Conservation (phyloP, 2,888 invertebrate genomes). For the Dicranocentrus wangi region DNA sequence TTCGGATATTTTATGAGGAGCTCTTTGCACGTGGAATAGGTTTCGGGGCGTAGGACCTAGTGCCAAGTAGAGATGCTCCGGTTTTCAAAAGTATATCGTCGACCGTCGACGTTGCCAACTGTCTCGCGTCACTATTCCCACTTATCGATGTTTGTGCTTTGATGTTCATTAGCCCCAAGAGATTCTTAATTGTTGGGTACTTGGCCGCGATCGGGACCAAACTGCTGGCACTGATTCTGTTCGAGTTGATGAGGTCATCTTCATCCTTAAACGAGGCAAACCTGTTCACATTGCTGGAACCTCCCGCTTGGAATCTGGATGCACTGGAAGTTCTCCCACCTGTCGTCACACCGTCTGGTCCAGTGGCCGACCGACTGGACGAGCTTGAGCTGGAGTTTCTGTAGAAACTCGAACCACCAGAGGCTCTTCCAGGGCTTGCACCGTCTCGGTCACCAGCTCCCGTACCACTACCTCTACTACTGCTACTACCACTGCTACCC, state of each 20-base stretch:
- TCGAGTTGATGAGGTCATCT: slow-evolving; percentile 54
- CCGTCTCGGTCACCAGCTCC: not conserved
- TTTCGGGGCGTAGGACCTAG: slow-evolving; percentile 43
- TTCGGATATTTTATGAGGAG: slow-evolving; percentile 20
- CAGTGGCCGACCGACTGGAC: slow-evolving; percentile 45
- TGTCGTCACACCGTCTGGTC: slow-evolving; percentile 40
- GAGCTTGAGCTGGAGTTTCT: slow-evolving; percentile 47
- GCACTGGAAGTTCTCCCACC: slow-evolving; percentile 6
- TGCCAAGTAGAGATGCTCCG: slow-evolving; percentile 52
- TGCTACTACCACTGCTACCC: slow-evolving; percentile 17
- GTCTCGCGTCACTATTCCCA: slow-evolving; percentile 34
- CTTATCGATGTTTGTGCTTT: slow-evolving; percentile 30
- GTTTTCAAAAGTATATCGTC: slow-evolving; percentile 49
- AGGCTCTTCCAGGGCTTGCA: not conserved
- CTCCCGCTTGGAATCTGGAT: slow-evolving; percentile 34
- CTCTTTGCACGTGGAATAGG: slow-evolving; percentile 46
- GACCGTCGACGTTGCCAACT: slow-evolving; percentile 43
- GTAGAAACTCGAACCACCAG: slow-evolving; percentile 40
- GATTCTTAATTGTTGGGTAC: slow-evolving; percentile 54
- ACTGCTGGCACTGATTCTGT: slow-evolving; percentile 55
- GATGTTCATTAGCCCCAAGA: slow-evolving; percentile 53
- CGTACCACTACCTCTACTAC: not conserved
- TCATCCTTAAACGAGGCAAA: slow-evolving; percentile 51
- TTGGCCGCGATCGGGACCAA: slow-evolving; percentile 50
- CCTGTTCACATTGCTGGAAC: slow-evolving; percentile 30